These are phyloP conservation scores for Coranthus polyacanthus DNA, from an alignment of 2,797 vertebrate genomes.

Conservation along the genomic window DNA sequence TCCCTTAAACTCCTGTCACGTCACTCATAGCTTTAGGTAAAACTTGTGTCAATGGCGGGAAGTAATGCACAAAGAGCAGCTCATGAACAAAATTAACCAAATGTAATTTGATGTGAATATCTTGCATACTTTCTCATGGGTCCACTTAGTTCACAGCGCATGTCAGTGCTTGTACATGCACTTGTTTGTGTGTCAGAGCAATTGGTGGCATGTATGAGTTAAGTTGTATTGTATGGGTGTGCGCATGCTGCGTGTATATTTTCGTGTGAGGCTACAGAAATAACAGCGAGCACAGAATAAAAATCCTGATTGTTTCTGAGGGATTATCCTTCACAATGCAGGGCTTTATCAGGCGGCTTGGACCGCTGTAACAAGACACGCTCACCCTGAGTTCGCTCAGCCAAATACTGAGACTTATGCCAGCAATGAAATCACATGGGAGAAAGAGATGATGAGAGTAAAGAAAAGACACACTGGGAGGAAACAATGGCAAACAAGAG, in stretches of 20 bases:
- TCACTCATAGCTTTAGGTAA: conserved; percentile 32
- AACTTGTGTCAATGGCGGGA: conserved; percentile 21
- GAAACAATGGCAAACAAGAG: conserved; percentile 20
- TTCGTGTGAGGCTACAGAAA: conserved; percentile 45
- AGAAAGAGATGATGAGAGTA: conserved; percentile 28
- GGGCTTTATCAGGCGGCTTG: conserved; percentile 71
- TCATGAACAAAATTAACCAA: conserved; percentile 39
- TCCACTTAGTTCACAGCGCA: conserved; percentile 38
- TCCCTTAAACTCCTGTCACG: conserved; percentile 8
- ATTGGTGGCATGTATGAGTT: conserved; percentile 32
- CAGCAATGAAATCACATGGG: conserved; percentile 44
- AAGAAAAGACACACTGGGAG: conserved; percentile 41
- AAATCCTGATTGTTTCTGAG: conserved; percentile 75
- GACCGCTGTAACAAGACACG: conserved; percentile 79
- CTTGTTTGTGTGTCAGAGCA: conserved; percentile 47
- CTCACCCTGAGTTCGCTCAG: conserved; percentile 64
- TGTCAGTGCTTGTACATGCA: conserved; percentile 60
- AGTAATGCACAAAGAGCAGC: conserved; percentile 10
- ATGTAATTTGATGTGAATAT: conserved; percentile 52
- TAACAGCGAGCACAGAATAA: conserved; percentile 58
- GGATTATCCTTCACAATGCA: conserved; percentile 78
- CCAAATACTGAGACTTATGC: conserved; percentile 55
- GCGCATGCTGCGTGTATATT: conserved; percentile 22
- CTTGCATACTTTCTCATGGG: conserved; percentile 72
- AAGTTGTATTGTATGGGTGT: conserved; percentile 8